Percentiles rank a stretch among this genome's conserved stretches.
Conservation (phyloP, 2,888 invertebrate species). For the Mythimna loreyi region DNA sequence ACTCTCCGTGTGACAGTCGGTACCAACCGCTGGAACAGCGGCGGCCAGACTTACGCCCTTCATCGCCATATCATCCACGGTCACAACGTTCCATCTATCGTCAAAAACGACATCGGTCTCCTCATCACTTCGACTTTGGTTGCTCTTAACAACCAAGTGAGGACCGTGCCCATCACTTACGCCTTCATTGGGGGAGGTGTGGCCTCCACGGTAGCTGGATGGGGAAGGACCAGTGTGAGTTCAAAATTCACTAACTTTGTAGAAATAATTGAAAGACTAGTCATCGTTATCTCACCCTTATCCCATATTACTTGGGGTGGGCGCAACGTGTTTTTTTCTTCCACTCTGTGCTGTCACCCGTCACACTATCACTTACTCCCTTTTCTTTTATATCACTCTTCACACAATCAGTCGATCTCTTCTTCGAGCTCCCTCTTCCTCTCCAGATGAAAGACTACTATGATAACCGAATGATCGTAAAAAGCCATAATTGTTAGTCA, state of each 20-base stretch:
- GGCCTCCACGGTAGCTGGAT: slow-evolving; percentile 73
- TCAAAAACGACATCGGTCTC: slow-evolving; percentile 81
- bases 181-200: slow-evolving; percentile 63
- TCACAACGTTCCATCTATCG: slow-evolving; percentile 70
- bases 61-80: slow-evolving; percentile 77
- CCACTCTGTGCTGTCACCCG: too few species aligned
- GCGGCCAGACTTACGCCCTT: slow-evolving; percentile 71
- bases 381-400: too few species aligned
- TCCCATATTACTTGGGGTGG: too few species aligned
- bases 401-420: too few species aligned
- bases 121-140: slow-evolving; percentile 70
- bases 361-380: too few species aligned
- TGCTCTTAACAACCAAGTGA: slow-evolving; percentile 45
- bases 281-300: too few species aligned
- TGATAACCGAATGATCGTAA: not conserved
- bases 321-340: too few species aligned
- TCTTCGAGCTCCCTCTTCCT: too few species aligned
- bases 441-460: too few species aligned
- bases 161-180: slow-evolving; percentile 64
- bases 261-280: too few species aligned
- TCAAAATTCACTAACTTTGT: not conserved
- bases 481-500: not conserved
- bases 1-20: slow-evolving; percentile 76
- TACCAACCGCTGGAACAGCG: slow-evolving; percentile 77
- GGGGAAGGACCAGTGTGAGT: slow-evolving; percentile 79